phyloP scores from a whole-genome alignment of 2,113 vertebrate genomes.

The Siniperca knerii region DNA sequence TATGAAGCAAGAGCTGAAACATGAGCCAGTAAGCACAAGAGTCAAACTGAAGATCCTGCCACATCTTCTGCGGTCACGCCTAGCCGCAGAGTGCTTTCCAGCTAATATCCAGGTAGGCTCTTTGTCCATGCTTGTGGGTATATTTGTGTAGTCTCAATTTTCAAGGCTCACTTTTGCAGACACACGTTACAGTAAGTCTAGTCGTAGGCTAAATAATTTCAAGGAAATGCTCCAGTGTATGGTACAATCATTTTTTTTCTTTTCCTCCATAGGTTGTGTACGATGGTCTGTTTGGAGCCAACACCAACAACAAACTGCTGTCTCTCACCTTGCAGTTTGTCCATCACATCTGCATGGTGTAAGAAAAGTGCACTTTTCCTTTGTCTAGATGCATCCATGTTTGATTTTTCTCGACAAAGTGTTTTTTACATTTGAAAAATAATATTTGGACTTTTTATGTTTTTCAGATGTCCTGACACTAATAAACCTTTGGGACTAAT shows the following conservation, averaged over 20 bases:
- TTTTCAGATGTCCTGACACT: slow-evolving; percentile 92
- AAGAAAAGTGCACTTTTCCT: slow-evolving; percentile 79
- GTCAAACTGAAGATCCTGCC: slow-evolving; percentile 99
- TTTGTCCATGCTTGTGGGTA: not conserved
- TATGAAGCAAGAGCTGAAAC: slow-evolving; percentile 95
- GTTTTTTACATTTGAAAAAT: not conserved
- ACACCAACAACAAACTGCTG: slow-evolving; percentile 96
- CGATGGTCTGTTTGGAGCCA: slow-evolving; percentile 96
- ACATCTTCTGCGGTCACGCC: slow-evolving; percentile 93
- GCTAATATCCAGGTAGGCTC: slow-evolving; percentile 94
- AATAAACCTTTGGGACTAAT: slow-evolving; percentile 98
- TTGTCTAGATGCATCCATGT: not conserved
- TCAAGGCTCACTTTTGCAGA: not conserved
- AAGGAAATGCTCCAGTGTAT: not conserved
- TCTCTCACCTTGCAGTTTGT: slow-evolving; percentile 96
- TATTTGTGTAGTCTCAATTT: not conserved
- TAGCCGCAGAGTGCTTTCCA: slow-evolving; percentile 96
- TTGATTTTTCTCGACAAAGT: not conserved
- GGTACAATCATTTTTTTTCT: slow-evolving; percentile 8
- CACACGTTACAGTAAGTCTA: not conserved
- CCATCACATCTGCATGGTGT: slow-evolving; percentile 98
- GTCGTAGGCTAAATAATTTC: not conserved
- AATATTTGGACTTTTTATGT: not conserved
- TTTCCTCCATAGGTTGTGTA: slow-evolving; percentile 91
- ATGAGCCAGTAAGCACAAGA: slow-evolving; percentile 96